phyloP scores from a whole-genome alignment of 2,888 invertebrate species.

The Hedya salicella region DNA sequence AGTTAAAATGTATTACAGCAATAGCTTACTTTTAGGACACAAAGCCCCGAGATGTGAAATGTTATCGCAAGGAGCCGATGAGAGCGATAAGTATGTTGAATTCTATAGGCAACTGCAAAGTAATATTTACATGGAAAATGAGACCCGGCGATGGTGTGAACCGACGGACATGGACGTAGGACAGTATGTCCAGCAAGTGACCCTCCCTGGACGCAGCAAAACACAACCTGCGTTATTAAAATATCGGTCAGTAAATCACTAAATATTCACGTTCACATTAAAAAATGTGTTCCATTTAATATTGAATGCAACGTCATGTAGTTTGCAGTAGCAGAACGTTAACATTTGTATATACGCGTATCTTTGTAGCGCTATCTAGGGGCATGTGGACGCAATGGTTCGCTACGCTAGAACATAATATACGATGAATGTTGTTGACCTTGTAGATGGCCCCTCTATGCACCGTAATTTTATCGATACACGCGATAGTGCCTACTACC shows the following conservation, averaged over 20 bases:
- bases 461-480: too few species aligned
- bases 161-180: constrained; percentile 95
- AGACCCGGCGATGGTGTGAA: constrained; percentile 98
- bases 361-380: constrained; percentile 14
- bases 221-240: constrained; percentile 86
- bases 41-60: too few species aligned
- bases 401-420: too few species aligned
- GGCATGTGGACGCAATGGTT: background rate
- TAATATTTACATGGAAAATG: constrained; percentile 93
- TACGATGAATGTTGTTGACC: too few species aligned
- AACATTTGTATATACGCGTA: background rate
- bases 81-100: too few species aligned
- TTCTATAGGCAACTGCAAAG: too few species aligned
- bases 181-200: constrained; percentile 94
- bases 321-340: constrained; percentile 1
- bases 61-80: too few species aligned
- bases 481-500: too few species aligned
- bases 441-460: too few species aligned
- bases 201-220: constrained; percentile 97
- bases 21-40: too few species aligned
- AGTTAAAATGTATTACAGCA: too few species aligned
- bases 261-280: too few species aligned
- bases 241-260: background rate
- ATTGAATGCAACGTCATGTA: constrained; percentile 6
- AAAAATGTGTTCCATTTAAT: background rate